A percentile compares a stretch with the other conserved stretches of the same genome.
phyloP scores from a whole-genome alignment of 1,140 invertebrate species.

The Conus betulinus region DNA sequence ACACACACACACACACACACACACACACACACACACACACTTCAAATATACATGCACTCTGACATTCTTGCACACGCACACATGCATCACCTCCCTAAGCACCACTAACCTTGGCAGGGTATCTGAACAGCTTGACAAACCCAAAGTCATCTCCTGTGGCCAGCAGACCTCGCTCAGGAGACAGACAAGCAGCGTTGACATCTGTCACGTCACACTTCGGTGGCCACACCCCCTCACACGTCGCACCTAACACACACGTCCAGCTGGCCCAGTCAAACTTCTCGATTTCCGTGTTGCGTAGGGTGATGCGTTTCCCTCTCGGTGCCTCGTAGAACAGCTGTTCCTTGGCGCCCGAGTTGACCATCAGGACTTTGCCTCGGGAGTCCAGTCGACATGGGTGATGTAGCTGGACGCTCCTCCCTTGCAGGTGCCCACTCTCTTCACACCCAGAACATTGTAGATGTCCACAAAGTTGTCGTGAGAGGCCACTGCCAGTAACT shows the following conservation, averaged over 20 bases:
- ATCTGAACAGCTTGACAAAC: slow-evolving; percentile 75
- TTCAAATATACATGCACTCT: no score
- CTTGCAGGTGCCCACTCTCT: slow-evolving; percentile 75
- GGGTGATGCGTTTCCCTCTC: slow-evolving; percentile 70
- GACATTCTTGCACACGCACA: no score
- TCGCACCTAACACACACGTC: slow-evolving; percentile 73
- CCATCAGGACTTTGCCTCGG: slow-evolving; percentile 74
- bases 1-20: neutral
- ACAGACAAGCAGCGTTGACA: slow-evolving; percentile 71
- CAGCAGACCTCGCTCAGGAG: slow-evolving; percentile 66
- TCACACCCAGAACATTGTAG: slow-evolving; percentile 73
- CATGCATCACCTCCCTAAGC: neutral
- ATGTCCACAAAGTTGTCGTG: slow-evolving; percentile 77
- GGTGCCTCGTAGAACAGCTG: slow-evolving; percentile 76
- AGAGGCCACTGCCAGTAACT: slow-evolving; percentile 76
- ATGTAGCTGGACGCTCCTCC: slow-evolving; percentile 76
- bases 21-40: neutral
- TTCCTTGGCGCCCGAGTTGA: slow-evolving; percentile 75
- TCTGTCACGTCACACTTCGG: slow-evolving; percentile 76
- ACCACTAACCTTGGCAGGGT: slow-evolving; percentile 69
- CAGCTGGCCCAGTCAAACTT: slow-evolving; percentile 72
- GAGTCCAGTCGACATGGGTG: slow-evolving; percentile 75
- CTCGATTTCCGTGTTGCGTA: slow-evolving; percentile 71
- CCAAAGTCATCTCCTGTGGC: slow-evolving; percentile 76
- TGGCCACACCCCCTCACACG: slow-evolving; percentile 75